Conservation (phyloP, 2,113 vertebrate genomes). For the Egretta garzetta region DNA sequence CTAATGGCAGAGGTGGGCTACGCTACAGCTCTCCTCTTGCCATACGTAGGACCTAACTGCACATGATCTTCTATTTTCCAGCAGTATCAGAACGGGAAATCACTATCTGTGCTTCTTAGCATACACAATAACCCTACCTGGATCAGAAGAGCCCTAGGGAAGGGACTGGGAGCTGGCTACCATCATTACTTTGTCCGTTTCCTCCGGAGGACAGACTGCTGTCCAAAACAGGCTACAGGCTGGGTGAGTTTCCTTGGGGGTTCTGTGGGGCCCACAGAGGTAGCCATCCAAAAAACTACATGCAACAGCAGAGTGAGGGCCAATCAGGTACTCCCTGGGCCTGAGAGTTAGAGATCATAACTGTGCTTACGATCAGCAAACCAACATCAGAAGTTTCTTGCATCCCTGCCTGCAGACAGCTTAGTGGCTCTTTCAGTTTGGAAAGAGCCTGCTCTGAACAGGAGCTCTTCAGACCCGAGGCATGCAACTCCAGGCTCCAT, state of each 20-base stretch:
- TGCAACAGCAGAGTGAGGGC: neutral
- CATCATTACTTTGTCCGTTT: neutral
- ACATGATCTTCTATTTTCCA: neutral
- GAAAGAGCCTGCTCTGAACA: neutral
- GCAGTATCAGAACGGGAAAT: neutral
- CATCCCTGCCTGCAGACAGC: neutral
- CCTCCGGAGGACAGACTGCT: neutral
- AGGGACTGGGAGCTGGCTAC: neutral
- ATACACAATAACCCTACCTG: neutral
- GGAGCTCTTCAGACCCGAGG: neutral
- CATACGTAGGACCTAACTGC: accelerated
- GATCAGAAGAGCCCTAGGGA: neutral
- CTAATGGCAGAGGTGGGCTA: neutral
- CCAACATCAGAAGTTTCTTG: neutral
- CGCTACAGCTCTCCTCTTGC: neutral
- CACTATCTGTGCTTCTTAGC: neutral
- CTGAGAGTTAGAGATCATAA: neutral
- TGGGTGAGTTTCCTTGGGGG: accelerated
- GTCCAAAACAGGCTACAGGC: neutral
- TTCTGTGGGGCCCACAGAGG: neutral
- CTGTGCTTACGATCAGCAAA: neutral
- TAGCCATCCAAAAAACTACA: neutral
- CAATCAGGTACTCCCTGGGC: neutral
- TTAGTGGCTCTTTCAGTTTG: neutral
- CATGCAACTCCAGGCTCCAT: neutral